Conservation (phyloP, 2,113 vertebrate genomes). For the Leucopsar rothschildi region DNA sequence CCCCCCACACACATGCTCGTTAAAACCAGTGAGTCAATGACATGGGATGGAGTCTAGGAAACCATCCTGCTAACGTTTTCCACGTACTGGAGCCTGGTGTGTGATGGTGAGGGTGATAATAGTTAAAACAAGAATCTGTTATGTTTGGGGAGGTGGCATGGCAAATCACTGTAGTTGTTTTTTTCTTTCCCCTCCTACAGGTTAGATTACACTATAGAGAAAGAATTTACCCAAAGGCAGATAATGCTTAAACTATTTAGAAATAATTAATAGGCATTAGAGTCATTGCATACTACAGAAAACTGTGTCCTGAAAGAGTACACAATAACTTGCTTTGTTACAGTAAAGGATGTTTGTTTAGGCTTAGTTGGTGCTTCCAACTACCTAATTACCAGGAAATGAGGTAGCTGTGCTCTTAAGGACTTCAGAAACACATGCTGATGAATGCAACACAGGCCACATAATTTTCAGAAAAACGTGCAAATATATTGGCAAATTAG, state of each 20-base stretch:
- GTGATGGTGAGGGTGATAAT: background rate
- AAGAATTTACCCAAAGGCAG: slow-evolving; percentile 51
- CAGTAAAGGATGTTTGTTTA: slow-evolving; percentile 50
- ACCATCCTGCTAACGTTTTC: background rate
- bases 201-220: slow-evolving; percentile 7
- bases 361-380: background rate
- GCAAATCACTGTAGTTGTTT: background rate
- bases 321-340: slow-evolving; percentile 53
- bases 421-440: background rate
- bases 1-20: background rate
- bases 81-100: background rate
- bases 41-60: background rate
- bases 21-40: background rate
- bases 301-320: background rate
- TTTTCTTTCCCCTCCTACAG: background rate
- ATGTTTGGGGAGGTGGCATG: background rate
- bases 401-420: background rate
- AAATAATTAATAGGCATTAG: slow-evolving; percentile 54
- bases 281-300: slow-evolving; percentile 1
- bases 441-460: background rate
- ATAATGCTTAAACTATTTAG: slow-evolving; percentile 42
- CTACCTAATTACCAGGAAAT: slow-evolving; percentile 23
- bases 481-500: background rate
- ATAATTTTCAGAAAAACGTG: background rate
- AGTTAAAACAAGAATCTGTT: slow-evolving; percentile 10